These are phyloP conservation scores for Candoia aspera DNA, from an alignment of 2,113 vertebrate genomes.

Conservation along the genomic window DNA sequence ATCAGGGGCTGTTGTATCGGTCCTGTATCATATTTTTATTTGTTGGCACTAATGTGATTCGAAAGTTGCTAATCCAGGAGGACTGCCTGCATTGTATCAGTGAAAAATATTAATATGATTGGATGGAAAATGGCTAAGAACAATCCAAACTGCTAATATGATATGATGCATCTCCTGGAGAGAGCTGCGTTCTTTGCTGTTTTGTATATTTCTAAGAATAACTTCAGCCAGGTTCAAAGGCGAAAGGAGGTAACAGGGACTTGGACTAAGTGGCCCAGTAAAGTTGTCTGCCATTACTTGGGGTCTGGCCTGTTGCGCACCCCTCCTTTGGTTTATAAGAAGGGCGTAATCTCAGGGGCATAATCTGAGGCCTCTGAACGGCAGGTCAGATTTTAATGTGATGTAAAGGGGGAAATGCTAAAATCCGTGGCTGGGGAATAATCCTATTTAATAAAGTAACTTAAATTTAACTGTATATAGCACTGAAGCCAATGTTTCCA, in stretches of 20 bases:
- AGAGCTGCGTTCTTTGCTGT: constrained; percentile 46
- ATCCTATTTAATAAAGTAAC: background rate
- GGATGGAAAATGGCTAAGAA: constrained; percentile 76
- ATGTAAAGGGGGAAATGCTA: background rate
- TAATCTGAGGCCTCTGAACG: background rate
- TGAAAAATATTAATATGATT: constrained; percentile 77
- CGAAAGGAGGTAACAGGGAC: background rate
- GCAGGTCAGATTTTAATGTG: background rate
- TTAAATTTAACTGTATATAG: background rate
- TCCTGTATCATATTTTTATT: constrained; percentile 65
- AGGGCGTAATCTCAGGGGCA: too few species aligned
- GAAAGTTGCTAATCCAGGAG: constrained; percentile 78
- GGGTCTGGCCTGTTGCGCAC: background rate
- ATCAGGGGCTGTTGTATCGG: constrained; percentile 69
- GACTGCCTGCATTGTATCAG: constrained; percentile 73
- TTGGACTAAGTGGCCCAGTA: background rate
- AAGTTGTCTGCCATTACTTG: background rate
- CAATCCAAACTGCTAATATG: constrained; percentile 71
- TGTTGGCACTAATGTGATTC: constrained; percentile 77
- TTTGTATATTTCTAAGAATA: constrained; percentile 68
- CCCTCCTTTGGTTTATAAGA: background rate
- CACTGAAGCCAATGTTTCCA: background rate
- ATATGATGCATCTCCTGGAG: constrained; percentile 68
- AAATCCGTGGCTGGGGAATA: background rate
- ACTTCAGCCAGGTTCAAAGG: background rate